Percentiles rank a stretch among this genome's conserved stretches.
Evolutionary conservation across 1,140 invertebrate genomes (phyloP).

Genomic region (Drosophila pseudoananassae): DNA sequence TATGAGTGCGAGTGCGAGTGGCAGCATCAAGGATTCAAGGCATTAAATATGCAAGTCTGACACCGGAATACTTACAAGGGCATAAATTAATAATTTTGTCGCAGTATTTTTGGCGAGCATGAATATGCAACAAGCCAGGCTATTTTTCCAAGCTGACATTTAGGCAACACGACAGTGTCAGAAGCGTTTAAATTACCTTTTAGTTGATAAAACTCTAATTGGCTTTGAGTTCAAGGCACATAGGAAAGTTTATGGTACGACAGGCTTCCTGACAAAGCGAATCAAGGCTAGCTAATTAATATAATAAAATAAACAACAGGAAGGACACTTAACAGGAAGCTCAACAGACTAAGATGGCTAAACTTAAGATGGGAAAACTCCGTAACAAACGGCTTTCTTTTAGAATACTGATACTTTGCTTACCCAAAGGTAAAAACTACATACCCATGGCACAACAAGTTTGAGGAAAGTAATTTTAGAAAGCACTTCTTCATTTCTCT

Average conservation of each 20-base stretch:
- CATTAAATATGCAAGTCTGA: slow-evolving; percentile 33
- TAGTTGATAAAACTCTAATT: not conserved
- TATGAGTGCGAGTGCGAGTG: slow-evolving; percentile 6
- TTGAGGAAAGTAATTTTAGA: not conserved
- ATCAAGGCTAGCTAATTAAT: slow-evolving; percentile 17
- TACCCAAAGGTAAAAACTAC: slow-evolving; percentile 1
- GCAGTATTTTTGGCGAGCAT: slow-evolving; percentile 49
- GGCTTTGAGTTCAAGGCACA: slow-evolving; percentile 22
- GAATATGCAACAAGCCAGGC: slow-evolving; percentile 43
- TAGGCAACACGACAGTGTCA: slow-evolving; percentile 12
- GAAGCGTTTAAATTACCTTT: slow-evolving; percentile 3
- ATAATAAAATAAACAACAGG: slow-evolving; percentile 8
- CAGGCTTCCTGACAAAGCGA: not conserved
- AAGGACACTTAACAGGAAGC: not conserved
- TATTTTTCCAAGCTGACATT: slow-evolving; percentile 26
- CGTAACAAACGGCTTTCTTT: not conserved
- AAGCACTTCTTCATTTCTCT: slow-evolving; percentile 1
- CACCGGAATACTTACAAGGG: slow-evolving; percentile 26
- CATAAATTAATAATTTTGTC: slow-evolving; percentile 62
- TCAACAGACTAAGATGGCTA: not conserved
- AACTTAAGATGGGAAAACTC: slow-evolving; percentile 43
- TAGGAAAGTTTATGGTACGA: not conserved
- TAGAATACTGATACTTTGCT: not conserved
- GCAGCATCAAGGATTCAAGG: slow-evolving; percentile 9
- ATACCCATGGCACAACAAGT: not conserved